phyloP scores from a whole-genome alignment of 2,888 invertebrate species.

The Actias luna region DNA sequence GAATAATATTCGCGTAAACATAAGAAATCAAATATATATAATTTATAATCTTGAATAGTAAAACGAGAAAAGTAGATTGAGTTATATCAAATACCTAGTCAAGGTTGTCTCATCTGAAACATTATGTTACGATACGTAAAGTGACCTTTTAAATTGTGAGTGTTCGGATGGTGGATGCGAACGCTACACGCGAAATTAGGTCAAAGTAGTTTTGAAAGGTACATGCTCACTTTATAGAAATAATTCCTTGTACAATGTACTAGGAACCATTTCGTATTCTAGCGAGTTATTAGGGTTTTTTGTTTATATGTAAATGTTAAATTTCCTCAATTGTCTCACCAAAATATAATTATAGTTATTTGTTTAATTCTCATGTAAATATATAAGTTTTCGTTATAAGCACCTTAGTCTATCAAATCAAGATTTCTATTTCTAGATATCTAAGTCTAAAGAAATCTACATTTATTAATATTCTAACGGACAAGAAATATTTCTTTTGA shows the following conservation, averaged over 20 bases:
- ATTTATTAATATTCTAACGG: too few species aligned
- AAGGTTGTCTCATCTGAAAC: neutral
- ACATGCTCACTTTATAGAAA: neutral
- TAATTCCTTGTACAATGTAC: neutral
- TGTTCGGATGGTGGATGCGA: slow-evolving; percentile 27
- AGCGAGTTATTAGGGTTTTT: neutral
- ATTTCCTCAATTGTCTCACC: neutral
- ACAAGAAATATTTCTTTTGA: too few species aligned
- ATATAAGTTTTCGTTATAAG: too few species aligned
- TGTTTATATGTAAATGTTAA: neutral
- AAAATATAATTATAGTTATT: neutral
- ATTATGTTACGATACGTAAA: slow-evolving; percentile 24
- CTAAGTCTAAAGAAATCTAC: too few species aligned
- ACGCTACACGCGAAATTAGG: slow-evolving; percentile 25
- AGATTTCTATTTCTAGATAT: too few species aligned
- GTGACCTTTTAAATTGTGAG: slow-evolving; percentile 33
- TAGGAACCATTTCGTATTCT: neutral
- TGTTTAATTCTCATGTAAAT: too few species aligned
- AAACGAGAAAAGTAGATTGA: too few species aligned
- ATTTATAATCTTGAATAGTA: too few species aligned
- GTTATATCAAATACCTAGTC: neutral
- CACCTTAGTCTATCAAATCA: too few species aligned
- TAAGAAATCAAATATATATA: too few species aligned
- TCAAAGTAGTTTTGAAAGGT: slow-evolving; percentile 20
- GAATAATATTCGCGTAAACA: too few species aligned